Evolutionary conservation across 2,113 vertebrate genomes (phyloP).

Genomic region (Turnix velox): DNA sequence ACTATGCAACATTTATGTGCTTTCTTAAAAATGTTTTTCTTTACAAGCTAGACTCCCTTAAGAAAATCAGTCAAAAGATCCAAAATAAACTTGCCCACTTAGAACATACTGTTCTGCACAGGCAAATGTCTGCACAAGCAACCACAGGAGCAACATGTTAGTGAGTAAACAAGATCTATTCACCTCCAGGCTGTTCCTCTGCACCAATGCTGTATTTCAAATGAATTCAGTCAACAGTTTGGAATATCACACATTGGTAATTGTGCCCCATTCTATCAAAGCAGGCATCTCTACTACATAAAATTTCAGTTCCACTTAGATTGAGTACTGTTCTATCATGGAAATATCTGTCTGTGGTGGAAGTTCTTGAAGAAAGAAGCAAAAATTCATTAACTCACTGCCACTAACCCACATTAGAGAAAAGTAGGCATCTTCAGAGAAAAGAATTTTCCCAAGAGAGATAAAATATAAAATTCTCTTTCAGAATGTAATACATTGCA

Average conservation of each 20-base stretch:
- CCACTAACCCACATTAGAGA: background rate
- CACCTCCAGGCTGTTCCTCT: background rate
- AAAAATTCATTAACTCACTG: conserved; percentile 34
- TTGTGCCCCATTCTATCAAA: conserved; percentile 11
- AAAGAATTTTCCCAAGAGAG: background rate
- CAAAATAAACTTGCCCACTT: background rate
- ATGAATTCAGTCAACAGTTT: background rate
- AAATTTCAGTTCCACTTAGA: conserved; percentile 50
- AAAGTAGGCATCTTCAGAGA: background rate
- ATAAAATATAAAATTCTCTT: conserved; percentile 8
- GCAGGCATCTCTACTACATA: background rate
- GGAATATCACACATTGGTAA: conserved; percentile 20
- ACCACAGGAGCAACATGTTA: background rate
- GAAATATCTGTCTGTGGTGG: background rate
- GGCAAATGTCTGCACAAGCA: background rate
- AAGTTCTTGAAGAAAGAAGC: conserved; percentile 15
- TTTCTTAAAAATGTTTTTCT: no score
- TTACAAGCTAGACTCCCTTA: background rate
- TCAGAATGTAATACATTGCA: background rate
- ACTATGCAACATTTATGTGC: background rate
- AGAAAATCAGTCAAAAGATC: background rate
- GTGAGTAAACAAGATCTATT: background rate
- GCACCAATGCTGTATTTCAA: background rate
- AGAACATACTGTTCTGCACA: background rate
- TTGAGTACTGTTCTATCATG: conserved; percentile 1